These are phyloP conservation scores for Siderastrea siderea DNA, from an alignment of 92 coral and sea anemone species.

Conservation along the genomic window DNA sequence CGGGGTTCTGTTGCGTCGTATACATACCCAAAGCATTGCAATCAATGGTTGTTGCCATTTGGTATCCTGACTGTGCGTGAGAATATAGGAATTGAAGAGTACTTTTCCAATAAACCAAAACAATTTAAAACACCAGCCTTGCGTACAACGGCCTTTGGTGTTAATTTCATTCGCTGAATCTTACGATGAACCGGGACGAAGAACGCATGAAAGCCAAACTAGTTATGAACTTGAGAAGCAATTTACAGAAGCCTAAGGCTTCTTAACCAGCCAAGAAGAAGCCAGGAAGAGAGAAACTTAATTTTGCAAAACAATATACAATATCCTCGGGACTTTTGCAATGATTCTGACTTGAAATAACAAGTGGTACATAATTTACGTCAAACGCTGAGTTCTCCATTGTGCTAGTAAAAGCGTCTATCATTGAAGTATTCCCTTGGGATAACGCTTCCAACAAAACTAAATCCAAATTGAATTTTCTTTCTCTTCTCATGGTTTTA, in stretches of 20 bases:
- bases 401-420: conserved; percentile 7
- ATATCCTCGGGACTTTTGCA: not conserved
- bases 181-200: not conserved
- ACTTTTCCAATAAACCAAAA: not conserved
- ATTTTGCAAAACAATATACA: not conserved
- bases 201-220: not conserved
- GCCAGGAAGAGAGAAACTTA: not conserved
- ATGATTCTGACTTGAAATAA: not conserved
- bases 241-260: not conserved
- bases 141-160: not conserved
- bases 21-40: not conserved
- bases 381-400: conserved; percentile 16
- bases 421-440: conserved; percentile 15
- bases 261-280: not conserved
- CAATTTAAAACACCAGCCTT: not conserved
- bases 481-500: not conserved
- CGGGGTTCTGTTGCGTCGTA: not conserved
- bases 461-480: not conserved
- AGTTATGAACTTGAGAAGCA: not conserved
- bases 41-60: not conserved
- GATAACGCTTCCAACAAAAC: not conserved
- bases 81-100: not conserved
- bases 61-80: not conserved
- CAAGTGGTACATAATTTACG: not conserved
- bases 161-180: not conserved